Base-by-base conservation (phyloP, 2,797 vertebrate species). In the Cossypha caffra region DNA sequence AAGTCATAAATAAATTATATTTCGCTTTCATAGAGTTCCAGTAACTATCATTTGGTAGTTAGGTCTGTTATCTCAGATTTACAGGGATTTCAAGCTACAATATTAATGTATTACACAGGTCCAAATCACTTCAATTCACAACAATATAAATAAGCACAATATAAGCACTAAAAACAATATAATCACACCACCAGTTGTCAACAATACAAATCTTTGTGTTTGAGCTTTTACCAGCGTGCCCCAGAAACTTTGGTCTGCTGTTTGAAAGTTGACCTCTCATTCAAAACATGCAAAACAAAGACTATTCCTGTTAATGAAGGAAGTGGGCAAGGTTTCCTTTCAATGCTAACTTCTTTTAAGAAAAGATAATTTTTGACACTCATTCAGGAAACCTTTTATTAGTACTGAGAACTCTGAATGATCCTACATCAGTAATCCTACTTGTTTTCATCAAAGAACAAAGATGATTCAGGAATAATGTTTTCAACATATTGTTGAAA, bases 251-350 rank as follows among this genome's bases (percentile, higher is more conserved):
- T 73, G 21, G 35, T 85, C 63, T 72, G 54, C 66, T 42, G 14
- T 54, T 37, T 67, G 55, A 94, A 92, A 92, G 55, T 1, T 73
- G 86, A 74, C 64, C 58, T 81, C 42, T 74, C 57, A 23, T 83
- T 92, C 45, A 77, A 73, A 93, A 62, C 37, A 54, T 1, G 0
- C 3, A 9, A 87, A 55, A 77, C 75, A 89, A 80, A 77, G 64
- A 38, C 43, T 61, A 15, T 80, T 91, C 40, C 43, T 92, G 50
- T 62, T 75, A 68, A 64, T 16, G 12, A 26, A 92, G 89, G 94
- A 93, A 96, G 90, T 67, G 90, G 91, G 89, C 69, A 90, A 80
- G 79, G 91, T 29, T 96, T 94, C 91, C 89, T 93, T 78, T 75
- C 76, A 75, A 2, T 29, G 35, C 24, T n/a, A 72, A 21, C n/a